Conservation (phyloP, 2,797 vertebrate species). For the Anabacerthia variegaticeps region DNA sequence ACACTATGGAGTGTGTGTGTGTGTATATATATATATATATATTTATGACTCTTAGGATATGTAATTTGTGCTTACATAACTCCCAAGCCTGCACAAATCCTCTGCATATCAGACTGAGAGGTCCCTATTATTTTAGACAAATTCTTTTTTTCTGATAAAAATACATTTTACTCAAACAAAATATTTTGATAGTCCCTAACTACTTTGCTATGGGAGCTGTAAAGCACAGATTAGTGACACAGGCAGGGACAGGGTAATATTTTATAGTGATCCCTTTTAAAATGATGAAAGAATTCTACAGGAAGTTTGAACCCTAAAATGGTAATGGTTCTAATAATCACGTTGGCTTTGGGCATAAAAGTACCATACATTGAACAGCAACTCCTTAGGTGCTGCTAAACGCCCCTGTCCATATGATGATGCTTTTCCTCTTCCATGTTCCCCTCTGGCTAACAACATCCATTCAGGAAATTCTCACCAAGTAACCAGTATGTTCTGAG, state of each 20-base stretch:
- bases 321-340: neutral
- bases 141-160: neutral
- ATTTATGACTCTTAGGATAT: neutral
- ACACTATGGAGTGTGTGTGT: neutral
- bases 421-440: neutral
- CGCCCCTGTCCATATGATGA: fast-evolving
- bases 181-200: neutral
- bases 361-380: neutral
- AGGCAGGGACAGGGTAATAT: neutral
- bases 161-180: conserved; percentile 1
- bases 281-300: neutral
- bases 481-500: neutral
- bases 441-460: neutral
- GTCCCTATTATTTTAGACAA: neutral
- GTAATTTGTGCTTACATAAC: neutral
- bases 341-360: neutral
- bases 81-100: neutral
- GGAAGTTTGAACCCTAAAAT: neutral
- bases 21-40: neutral
- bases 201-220: neutral
- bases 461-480: neutral
- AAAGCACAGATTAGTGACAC: conserved; percentile 1
- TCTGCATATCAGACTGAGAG: neutral
- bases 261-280: conserved; percentile 17
- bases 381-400: fast-evolving